Evolutionary conservation across 2,888 invertebrate genomes (phyloP).

Genomic region (Acrobasis repandana): DNA sequence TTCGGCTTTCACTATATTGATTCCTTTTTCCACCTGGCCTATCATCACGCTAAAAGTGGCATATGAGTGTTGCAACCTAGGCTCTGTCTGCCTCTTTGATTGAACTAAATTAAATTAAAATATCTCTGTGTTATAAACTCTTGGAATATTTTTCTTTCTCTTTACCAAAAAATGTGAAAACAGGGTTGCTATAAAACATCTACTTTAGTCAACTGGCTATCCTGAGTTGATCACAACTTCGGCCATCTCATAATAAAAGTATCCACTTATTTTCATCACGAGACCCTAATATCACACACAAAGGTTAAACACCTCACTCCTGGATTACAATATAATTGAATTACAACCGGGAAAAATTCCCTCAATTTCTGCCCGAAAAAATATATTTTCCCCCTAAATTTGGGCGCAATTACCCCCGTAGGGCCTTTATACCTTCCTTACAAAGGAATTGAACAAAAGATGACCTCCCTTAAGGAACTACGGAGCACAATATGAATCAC

Average conservation of each 20-base stretch:
- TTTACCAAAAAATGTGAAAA: background rate
- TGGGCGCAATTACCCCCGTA: slow-evolving; percentile 17
- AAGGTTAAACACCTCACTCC: slow-evolving; percentile 12
- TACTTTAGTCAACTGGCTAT: background rate
- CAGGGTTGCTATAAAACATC: background rate
- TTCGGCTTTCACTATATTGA: no score
- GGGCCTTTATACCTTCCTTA: slow-evolving; percentile 11
- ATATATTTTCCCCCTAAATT: slow-evolving; percentile 21
- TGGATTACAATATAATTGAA: slow-evolving; percentile 18
- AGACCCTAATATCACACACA: slow-evolving; percentile 9
- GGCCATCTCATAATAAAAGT: background rate
- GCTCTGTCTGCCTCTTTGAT: no score
- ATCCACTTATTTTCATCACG: background rate
- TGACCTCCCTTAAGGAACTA: slow-evolving; percentile 17
- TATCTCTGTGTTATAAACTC: no score
- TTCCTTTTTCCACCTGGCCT: no score
- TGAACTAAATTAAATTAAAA: no score
- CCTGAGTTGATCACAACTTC: background rate
- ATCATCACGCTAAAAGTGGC: no score
- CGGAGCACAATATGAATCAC: slow-evolving; percentile 10
- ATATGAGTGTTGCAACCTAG: no score
- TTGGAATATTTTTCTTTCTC: no score
- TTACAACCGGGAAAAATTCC: slow-evolving; percentile 16
- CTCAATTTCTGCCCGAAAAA: slow-evolving; percentile 15
- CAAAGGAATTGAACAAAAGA: slow-evolving; percentile 22